Evolutionary conservation across 2,113 vertebrate species (phyloP).

Genomic region (Rhinolophus ferrumequinum): DNA sequence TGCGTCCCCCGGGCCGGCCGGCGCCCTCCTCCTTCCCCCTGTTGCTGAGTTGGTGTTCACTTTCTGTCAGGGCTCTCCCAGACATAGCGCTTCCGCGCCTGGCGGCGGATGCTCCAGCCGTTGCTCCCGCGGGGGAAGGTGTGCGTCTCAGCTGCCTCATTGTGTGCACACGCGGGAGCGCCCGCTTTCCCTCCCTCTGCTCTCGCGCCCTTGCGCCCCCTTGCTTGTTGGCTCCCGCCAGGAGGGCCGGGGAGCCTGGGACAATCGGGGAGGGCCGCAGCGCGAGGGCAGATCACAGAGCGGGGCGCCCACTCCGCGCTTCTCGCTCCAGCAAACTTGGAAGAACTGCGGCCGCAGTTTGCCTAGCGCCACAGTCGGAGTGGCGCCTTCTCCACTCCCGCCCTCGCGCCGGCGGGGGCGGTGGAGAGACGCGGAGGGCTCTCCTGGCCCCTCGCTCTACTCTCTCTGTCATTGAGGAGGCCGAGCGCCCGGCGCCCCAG

Average conservation of each 20-base stretch:
- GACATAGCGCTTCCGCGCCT: neutral
- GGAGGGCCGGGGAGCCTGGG: neutral
- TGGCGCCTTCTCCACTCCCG: constrained; percentile 76
- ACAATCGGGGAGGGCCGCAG: neutral
- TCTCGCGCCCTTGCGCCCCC: neutral
- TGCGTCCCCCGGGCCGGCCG: neutral
- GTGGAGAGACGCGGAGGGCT: constrained; percentile 35
- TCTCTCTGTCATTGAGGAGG: neutral
- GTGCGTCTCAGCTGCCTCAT: constrained; percentile 41
- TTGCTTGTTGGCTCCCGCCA: neutral
- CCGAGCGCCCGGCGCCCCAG: neutral
- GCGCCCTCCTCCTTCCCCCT: neutral
- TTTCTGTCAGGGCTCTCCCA: neutral
- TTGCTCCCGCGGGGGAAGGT: constrained; percentile 36
- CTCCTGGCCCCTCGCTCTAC: neutral
- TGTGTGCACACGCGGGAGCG: constrained; percentile 75
- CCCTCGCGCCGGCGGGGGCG: constrained; percentile 68
- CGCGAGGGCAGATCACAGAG: neutral
- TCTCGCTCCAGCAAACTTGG: constrained; percentile 81
- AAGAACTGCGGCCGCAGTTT: constrained; percentile 79
- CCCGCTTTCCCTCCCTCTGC: neutral
- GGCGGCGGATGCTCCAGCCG: neutral
- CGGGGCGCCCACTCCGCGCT: neutral
- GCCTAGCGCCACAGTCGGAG: constrained; percentile 69
- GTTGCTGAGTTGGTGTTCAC: constrained; percentile 64